Evolutionary conservation across 2,113 vertebrate species (phyloP).

Genomic region (Plecotus auritus): DNA sequence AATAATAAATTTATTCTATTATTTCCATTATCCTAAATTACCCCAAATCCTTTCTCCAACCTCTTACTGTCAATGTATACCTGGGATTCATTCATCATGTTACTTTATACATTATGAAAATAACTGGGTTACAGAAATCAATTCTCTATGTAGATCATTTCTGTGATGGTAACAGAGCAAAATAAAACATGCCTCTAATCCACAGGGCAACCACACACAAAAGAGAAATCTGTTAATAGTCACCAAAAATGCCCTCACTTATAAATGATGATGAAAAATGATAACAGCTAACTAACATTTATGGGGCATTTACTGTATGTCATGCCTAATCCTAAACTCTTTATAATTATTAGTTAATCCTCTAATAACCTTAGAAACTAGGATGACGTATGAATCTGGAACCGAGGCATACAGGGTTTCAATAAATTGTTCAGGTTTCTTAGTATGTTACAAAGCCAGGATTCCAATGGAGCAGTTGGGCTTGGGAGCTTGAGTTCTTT

Average conservation of each 20-base stretch:
- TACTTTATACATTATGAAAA: constrained; percentile 24
- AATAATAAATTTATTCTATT: background rate
- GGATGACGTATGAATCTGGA: background rate
- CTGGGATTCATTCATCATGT: constrained; percentile 1
- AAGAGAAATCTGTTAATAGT: background rate
- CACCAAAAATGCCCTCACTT: background rate
- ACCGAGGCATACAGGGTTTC: background rate
- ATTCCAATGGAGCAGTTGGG: background rate
- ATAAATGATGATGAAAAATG: background rate
- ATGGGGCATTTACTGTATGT: background rate
- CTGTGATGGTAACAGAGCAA: background rate
- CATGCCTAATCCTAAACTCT: background rate
- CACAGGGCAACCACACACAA: background rate
- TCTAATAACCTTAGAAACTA: background rate
- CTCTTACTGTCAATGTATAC: background rate
- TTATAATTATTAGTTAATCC: background rate
- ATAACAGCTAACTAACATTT: background rate
- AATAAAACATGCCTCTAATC: background rate
- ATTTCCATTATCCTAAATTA: constrained; percentile 17
- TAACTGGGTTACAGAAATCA: constrained; percentile 9
- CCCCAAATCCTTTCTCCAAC: background rate
- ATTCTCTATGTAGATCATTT: background rate
- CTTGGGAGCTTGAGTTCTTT: background rate
- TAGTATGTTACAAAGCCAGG: background rate
- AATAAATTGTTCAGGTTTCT: background rate